These are phyloP conservation scores for Pseudorhombus dupliciocellatus DNA, from an alignment of 2,113 vertebrate species.

Conservation along the genomic window DNA sequence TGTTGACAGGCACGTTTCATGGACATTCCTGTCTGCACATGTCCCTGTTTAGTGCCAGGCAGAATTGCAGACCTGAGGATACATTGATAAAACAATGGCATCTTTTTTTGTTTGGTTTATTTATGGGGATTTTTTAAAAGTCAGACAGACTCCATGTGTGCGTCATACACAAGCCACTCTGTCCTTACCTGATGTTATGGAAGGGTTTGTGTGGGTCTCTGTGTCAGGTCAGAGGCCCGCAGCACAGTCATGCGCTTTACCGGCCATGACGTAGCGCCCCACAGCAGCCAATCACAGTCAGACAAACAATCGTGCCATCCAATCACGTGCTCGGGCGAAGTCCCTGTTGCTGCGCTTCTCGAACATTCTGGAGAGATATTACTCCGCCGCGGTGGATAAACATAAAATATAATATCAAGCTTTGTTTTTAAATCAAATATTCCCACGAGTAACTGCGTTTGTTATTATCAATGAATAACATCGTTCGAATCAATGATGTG, in stretches of 20 bases:
- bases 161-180: not conserved
- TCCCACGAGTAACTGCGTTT: not conserved
- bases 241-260: not conserved
- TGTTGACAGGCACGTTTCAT: slow-evolving; percentile 11
- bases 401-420: rapidly evolving
- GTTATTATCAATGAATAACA: rapidly evolving
- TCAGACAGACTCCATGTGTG: not conserved
- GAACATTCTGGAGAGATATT: slow-evolving; percentile 71
- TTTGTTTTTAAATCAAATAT: not conserved
- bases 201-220: not conserved
- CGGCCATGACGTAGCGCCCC: slow-evolving; percentile 36
- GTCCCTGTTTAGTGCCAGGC: not conserved
- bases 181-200: not conserved
- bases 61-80: not conserved
- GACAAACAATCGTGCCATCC: slow-evolving; percentile 74
- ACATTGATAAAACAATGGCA: not conserved
- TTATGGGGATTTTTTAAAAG: not conserved
- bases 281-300: slow-evolving; percentile 65
- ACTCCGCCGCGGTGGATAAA: slow-evolving; percentile 38
- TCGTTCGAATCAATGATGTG: not conserved
- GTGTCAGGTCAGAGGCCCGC: not conserved
- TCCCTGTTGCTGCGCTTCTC: slow-evolving; percentile 53
- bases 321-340: slow-evolving; percentile 63
- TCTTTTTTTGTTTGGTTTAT: not conserved
- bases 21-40: not conserved